phyloP scores from a whole-genome alignment of 2,113 vertebrate species.

The Pseudorasbora parva region DNA sequence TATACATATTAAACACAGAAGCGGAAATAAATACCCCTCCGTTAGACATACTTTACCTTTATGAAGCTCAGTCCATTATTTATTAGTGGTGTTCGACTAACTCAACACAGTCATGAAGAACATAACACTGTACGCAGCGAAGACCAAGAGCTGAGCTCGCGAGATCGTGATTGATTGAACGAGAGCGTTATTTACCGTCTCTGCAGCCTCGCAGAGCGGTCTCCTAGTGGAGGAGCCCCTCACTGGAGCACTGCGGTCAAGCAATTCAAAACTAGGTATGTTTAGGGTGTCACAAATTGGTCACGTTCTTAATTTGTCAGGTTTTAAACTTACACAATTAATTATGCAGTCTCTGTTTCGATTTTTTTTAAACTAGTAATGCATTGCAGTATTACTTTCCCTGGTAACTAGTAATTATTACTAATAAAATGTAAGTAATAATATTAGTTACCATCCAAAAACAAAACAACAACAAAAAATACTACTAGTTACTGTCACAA shows the following conservation, averaged over 20 bases:
- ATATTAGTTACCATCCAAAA: no score
- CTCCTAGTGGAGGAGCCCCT: not conserved
- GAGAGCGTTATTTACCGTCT: not conserved
- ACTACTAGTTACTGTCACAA: no score
- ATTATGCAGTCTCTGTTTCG: not conserved
- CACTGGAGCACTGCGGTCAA: not conserved
- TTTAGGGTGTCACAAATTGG: not conserved
- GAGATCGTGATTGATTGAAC: not conserved
- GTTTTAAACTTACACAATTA: not conserved
- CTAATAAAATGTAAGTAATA: no score
- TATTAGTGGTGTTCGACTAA: not conserved
- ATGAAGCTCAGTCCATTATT: constrained; percentile 30
- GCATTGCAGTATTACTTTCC: no score
- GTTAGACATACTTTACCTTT: constrained; percentile 15
- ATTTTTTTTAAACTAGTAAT: not conserved
- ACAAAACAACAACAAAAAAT: no score
- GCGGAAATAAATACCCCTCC: not conserved
- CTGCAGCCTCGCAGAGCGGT: not conserved
- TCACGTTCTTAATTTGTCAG: not conserved
- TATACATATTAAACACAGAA: not conserved
- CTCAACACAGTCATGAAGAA: not conserved
- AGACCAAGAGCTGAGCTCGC: constrained; percentile 6
- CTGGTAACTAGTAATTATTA: no score
- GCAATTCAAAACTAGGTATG: not conserved
- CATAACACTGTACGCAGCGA: not conserved